Evolutionary conservation across 2,888 invertebrate genomes (phyloP), one percentile per base, ranked within the genome.

Genomic region (Amphipoea lucens): DNA sequence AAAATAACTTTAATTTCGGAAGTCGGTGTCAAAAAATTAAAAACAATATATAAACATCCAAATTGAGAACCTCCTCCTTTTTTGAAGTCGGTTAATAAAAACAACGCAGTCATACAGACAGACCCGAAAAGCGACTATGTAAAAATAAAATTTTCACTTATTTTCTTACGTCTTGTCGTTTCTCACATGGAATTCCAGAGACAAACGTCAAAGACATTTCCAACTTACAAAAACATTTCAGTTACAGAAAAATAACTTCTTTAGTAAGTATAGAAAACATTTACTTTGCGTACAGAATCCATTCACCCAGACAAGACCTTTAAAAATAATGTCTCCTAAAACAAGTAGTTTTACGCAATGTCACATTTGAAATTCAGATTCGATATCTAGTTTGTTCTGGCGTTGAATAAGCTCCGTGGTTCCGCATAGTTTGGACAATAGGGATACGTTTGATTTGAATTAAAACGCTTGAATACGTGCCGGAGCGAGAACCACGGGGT

Each of bases 341-440:
- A 82, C 74, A 72, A 85, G 65, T 81, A 81, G 76, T 86, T 84
- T 85, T 76, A 87, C 82, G 79, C 82, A 83, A 79, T 84, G 81
- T 85, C 81, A 82, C 82, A 91, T 90, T 90, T 91, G 88, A 91
- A 91, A 82, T 90, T 90, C 90, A 90, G 80, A 90, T 90, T 84
- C 74, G 87, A 83, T 87, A 87, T 84, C 89, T 87, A 83, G 89
- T 91, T 88, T 86, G 86, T 87, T 85, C 82, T 79, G 84, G 81
- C 81, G 82, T 80, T 76, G 74, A 83, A 83, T 82, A 81, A 83
- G 69, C 74, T 77, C 57, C 81, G 80, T 83, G 82, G 82, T 81
- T 72, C 79, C 80, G 80, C 87, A 85, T 86, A 90, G 81, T 85
- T 84, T 84, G 76, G 74, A 85, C 79, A 85, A 85, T 77, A 79